Base-by-base conservation (phyloP, 2,797 vertebrate species). In the Vipera latastei region DNA sequence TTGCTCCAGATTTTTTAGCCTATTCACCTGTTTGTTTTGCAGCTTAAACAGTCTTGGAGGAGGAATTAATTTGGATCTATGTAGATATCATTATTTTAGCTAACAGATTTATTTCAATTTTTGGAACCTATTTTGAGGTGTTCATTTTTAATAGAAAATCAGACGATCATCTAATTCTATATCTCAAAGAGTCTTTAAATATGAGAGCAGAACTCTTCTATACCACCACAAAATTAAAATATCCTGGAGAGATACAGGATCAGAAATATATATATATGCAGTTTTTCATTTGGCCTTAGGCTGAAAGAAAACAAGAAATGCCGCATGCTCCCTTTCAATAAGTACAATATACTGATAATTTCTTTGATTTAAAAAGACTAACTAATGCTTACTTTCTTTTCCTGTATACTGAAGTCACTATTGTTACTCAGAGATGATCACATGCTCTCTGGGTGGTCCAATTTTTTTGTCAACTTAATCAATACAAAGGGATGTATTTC, bases 401-500 rank as follows among this genome's bases (percentile, higher is more conserved):
- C 32, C 32, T 60, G 5, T 18, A 56, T 55, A n/a, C 25, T 44
- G 25, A 51, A 48, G 28, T 86, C 25, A 28, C 25, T 53, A 18
- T 38, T 14, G 11, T 59, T 48, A 69, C 26, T 4, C 25, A 59
- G 55, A 93, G 13, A 65, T 16, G 16, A 28, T 13, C 28, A 4
- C 55, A 48, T 87, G 86, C 32, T 90, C 38, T 87, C 26, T 88
- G 11, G 13, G 38, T 59, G 32, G 38, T 20, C 32, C 78, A 28
- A 25, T 86, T 57, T 48, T 20, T 69, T 51, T 90, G 26, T 28
- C 55, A 28, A 32, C 56, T 56, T 22, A 69, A 38, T n/a, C 53
- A 32, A 22, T 56, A 90, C 38, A 92, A 48, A 44, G 48, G 25
- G 18, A 90, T 26, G 13, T 94, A 95, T 69, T 53, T 65, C 92